Base-by-base conservation (phyloP, 2,888 invertebrate genomes). In the Hydropsyche betteni region DNA sequence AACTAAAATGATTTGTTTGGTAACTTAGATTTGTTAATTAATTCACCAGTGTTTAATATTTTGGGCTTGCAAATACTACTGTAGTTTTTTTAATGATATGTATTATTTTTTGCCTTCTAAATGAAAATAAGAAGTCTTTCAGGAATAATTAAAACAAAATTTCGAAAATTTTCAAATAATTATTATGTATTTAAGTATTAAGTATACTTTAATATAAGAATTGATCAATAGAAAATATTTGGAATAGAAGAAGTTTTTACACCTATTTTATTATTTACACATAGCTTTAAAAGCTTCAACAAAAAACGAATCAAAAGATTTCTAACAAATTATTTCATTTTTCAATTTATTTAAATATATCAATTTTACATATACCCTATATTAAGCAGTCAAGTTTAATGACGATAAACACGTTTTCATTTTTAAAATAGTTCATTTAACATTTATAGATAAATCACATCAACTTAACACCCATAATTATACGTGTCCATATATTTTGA, bases 331-430 rank as follows among this genome's bases (percentile, higher is more conserved):
- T 44, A 8, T 8, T 44, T 44, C 10, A 44, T 6, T 44, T 44
- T 44, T 4, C 44, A 44, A 8, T 44, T 44, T 44, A 44, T 44
- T 44, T 10, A 44, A 24, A 24, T 44, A 44, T 44, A 44, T 44
- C 44, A 44, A 44, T 44, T 44, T 44, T 44, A 64, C 16, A 24
- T 58, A 58, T 58, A 8, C 24, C 14, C 24, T 64, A 64, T 64
- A 64, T 64, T 64, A 64, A 64, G 64, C 64, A 64, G 64, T 64
- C 64, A 64, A 64, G 34, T 64, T 64, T 64, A 36, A 34, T 64
- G 64, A 64, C 64, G 36, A 64, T 12, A 36, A 64, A 64, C 64
- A 58, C 24, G 16, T 58, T 58, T 24, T 58, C 58, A 58, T 24
- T 58, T 58, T 58, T 58, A 44, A 44, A 44, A 44, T 44, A 44